Base-by-base conservation (phyloP, 2,797 vertebrate species). In the Botia kubotai region DNA sequence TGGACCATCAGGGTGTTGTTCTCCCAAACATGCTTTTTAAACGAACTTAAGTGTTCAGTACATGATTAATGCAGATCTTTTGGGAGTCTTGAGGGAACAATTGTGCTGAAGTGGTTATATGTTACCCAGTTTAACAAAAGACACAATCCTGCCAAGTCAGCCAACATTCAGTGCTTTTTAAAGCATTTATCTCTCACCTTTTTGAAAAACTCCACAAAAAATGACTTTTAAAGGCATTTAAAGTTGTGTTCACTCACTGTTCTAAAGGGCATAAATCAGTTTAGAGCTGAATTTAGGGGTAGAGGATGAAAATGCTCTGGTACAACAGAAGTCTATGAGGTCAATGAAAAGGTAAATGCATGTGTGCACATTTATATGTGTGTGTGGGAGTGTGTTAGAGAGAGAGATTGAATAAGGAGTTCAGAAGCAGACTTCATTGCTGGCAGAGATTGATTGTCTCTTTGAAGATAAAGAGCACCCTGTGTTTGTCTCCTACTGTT, bases 381-480 rank as follows among this genome's bases (percentile, higher is more conserved):
- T 23, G 52, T 29, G 72, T 33, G 74, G 4, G 14, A 33, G 26
- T 16, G 26, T 33, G 13, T 33, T 2, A 63, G 29, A 63, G 26
- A 63, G 13, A 62, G 21, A 26, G 11, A 60, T 13, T 1, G 58
- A 65, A 10, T 17, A 17, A 7, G 26, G 14, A 2, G 14, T 17
- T 65, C 77, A 7, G 36, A 16, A 60, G 65, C 19, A 43, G 68
- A 79, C 53, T 55, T 57, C 69, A 71, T 62, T 65, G 48, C 81
- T 75, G 16, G n/a, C 46, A 62, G 60, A 79, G 58, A 81, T 70
- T 80, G 53, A 71, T 60, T 60, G 57, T 74, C 70, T 57, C 46
- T 83, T 86, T 80, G 68, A 82, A 78, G 76, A 86, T 65, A 76
- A 82, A 74, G 52, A 74, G 76, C 79, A 75, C 43, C 63, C 43